phyloP scores from a whole-genome alignment of 2,797 vertebrate genomes.

The Parotocinclus haroldoi region DNA sequence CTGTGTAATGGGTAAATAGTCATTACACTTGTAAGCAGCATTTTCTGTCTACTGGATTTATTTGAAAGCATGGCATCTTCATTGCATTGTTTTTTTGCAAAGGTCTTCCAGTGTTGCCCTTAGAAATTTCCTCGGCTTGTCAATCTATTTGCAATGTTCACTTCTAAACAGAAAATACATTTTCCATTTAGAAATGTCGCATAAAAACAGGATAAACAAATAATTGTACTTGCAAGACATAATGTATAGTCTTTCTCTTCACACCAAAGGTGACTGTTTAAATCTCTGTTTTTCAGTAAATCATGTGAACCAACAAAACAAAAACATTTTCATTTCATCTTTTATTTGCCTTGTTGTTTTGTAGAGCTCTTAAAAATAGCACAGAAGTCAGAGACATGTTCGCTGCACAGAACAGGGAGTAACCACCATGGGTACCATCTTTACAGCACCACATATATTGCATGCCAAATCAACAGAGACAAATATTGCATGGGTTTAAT shows the following conservation, averaged over 20 bases:
- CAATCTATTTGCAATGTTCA: conserved; percentile 3
- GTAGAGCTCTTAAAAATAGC: conserved; percentile 52
- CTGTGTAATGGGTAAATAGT: conserved; percentile 41
- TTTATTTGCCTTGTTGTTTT: conserved; percentile 58
- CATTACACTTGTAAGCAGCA: conserved; percentile 45
- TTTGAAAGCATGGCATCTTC: conserved; percentile 59
- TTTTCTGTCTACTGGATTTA: conserved; percentile 43
- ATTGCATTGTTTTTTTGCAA: conserved; percentile 52
- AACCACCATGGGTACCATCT: conserved; percentile 45
- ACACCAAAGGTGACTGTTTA: too few relatives aligned
- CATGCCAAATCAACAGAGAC: conserved; percentile 42
- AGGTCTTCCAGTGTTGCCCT: conserved; percentile 33
- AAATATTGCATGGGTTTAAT: too few relatives aligned
- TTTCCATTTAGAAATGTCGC: too few relatives aligned
- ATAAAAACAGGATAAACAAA: too few relatives aligned
- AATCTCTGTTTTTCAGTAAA: too few relatives aligned
- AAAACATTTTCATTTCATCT: conserved; percentile 55
- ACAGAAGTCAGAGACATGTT: conserved; percentile 39
- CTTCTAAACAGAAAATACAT: too few relatives aligned
- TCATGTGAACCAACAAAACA: conserved; percentile 32
- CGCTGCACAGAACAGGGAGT: conserved; percentile 6
- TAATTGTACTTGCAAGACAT: too few relatives aligned
- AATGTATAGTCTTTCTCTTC: too few relatives aligned
- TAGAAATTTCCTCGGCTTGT: conserved; percentile 17
- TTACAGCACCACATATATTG: conserved; percentile 57